A percentile compares a stretch with the other conserved stretches of the same genome.
These are phyloP conservation scores for Diarsia rubi DNA, from an alignment of 2,888 invertebrate genomes.

Conservation along the genomic window DNA sequence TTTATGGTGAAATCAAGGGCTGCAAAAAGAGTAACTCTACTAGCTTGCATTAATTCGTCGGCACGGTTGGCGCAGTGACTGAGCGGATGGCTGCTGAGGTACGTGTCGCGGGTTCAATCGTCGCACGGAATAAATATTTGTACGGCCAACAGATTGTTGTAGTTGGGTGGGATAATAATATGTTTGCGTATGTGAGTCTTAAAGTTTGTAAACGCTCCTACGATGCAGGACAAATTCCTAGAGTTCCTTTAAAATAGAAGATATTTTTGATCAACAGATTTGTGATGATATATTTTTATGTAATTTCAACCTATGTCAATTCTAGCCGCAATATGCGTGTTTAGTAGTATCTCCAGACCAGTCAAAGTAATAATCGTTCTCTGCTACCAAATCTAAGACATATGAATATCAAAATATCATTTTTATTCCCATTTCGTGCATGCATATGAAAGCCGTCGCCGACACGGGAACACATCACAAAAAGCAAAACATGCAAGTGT, in stretches of 20 bases:
- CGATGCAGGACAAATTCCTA: too few species aligned
- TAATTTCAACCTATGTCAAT: background rate
- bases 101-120: too few species aligned
- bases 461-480: background rate
- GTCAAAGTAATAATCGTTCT: background rate
- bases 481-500: background rate
- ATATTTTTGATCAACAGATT: background rate
- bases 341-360: background rate
- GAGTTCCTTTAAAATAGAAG: too few species aligned
- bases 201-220: too few species aligned
- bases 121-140: too few species aligned
- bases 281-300: background rate
- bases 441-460: background rate
- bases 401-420: background rate
- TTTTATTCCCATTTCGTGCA: background rate
- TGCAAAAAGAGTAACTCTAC: background rate
- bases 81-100: too few species aligned
- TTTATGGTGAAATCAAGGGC: background rate
- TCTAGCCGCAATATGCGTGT: background rate
- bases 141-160: too few species aligned
- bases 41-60: background rate
- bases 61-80: too few species aligned
- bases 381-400: background rate
- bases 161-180: too few species aligned
- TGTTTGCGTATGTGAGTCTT: too few species aligned